phyloP scores from a whole-genome alignment of 2,113 vertebrate species.

The Menura novaehollandiae region DNA sequence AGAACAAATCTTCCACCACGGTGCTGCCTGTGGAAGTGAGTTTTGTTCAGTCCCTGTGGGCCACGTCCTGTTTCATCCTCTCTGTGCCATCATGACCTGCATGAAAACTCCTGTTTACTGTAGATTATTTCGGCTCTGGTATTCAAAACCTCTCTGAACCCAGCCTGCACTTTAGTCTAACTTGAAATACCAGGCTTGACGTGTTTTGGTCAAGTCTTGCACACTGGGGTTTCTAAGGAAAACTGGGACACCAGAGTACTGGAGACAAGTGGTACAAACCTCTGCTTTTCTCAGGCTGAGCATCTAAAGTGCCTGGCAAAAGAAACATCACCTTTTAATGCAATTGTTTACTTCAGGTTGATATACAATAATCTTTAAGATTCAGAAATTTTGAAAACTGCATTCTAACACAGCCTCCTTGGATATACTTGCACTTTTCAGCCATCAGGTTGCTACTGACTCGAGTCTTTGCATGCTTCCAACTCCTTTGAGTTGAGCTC shows the following conservation, averaged over 20 bases:
- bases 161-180: not conserved
- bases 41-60: not conserved
- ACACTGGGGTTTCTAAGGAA: not conserved
- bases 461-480: not conserved
- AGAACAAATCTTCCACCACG: not conserved
- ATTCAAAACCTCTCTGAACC: constrained; percentile 5
- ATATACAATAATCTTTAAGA: not conserved
- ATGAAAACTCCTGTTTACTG: not conserved
- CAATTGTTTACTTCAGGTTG: not conserved
- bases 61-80: not conserved
- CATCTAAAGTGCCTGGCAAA: constrained; percentile 8
- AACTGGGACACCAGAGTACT: not conserved
- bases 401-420: not conserved
- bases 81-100: not conserved
- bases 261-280: not conserved
- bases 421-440: constrained; percentile 4
- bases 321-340: not conserved
- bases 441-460: not conserved
- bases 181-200: not conserved
- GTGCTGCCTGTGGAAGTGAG: not conserved
- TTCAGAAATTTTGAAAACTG: not conserved
- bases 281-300: constrained; percentile 10
- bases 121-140: not conserved
- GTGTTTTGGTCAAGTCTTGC: not conserved
- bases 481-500: constrained; percentile 22